Evolutionary conservation across 2,797 vertebrate genomes (phyloP), one percentile per base, ranked within the genome.

Genomic region (Ara ararauna): DNA sequence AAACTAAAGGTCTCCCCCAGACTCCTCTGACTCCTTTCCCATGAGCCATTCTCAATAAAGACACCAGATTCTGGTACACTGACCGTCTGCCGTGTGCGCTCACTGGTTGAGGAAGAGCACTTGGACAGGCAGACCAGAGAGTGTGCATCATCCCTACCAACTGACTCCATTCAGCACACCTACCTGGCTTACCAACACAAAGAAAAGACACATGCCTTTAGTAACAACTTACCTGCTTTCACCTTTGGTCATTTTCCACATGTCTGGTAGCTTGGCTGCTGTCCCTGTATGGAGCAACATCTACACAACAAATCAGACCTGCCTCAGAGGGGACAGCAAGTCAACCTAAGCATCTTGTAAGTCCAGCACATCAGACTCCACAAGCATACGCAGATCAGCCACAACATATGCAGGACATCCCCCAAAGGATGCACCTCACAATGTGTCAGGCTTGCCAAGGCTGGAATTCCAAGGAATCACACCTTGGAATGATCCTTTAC

Each of bases 161-260:
- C 2, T 10, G 2, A 3, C n/a, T 71, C 50, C 68, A 64, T 4
- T 60, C 48, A 75, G 34, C 64, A 75, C 2, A 6, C 20, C 60
- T 16, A 40, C 26, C 34, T 19, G 38, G 14, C 5, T 4, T 40
- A 47, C 42, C 45, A 29, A 1, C 0, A 11, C 2, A 10, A 51
- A 20, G 16, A 30, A 51, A 72, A 36, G 11, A 62, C 20, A 42
- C 8, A 16, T 17, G 17, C 7, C 50, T 71, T 53, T 5, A 66
- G 20, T 7, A 73, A 18, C 7, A 58, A 58, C 29, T 34, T 54
- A 5, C 2, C 6, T 83, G 40, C 50, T 64, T 88, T 50, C 61
- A 42, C 21, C 54, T 56, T 82, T 12, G 13, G 64, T 50, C 17
- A 3, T n/a, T 71, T 32, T 58, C 11, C 38, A 38, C 16, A 56